A percentile compares a stretch with the other conserved stretches of the same genome.
Conservation (phyloP, 2,888 invertebrate species). For the Arctia plantaginis region DNA sequence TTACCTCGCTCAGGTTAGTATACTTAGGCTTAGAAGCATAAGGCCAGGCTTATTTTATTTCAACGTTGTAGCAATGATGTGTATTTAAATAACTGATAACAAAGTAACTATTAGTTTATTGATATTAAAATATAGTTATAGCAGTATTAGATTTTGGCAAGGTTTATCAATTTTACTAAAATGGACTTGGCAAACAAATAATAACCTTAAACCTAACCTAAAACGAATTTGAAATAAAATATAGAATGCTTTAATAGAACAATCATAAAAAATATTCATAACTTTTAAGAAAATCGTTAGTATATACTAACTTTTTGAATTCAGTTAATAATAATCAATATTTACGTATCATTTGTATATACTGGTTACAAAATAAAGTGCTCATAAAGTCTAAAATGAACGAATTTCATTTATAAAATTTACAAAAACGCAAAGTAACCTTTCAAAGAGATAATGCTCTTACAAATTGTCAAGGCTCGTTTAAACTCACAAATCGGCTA, state of each 20-base stretch:
- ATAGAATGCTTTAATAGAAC: neutral
- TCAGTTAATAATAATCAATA: neutral
- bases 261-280: neutral
- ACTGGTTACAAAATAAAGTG: no score
- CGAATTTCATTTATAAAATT: neutral
- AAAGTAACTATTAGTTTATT: neutral
- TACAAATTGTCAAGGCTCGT: constrained; percentile 2
- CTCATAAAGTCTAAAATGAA: no score
- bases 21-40: neutral
- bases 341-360: neutral
- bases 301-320: neutral
- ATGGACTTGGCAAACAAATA: neutral
- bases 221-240: no score
- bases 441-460: constrained; percentile 2
- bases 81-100: neutral
- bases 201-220: neutral
- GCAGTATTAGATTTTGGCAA: neutral
- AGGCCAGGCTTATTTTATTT: neutral
- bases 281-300: neutral
- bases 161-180: no score
- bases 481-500: neutral
- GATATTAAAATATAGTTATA: neutral
- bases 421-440: neutral
- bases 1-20: constrained; percentile 75
- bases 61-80: neutral